A percentile compares a stretch with the other conserved stretches of the same genome.
Conservation (phyloP, 2,888 invertebrate species). For the Eupithecia inturbata region DNA sequence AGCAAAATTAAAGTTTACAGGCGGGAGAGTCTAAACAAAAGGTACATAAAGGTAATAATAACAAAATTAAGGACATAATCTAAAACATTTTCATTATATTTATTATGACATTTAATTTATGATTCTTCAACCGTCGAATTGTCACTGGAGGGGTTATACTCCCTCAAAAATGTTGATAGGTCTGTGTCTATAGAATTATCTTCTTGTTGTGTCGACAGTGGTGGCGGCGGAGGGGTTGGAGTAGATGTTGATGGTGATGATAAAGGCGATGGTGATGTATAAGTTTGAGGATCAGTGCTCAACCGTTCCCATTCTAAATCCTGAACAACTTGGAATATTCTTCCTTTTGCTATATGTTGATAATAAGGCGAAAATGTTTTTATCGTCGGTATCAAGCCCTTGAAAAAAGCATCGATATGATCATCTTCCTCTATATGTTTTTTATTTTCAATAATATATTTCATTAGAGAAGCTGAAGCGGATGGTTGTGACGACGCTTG, state of each 20-base stretch:
- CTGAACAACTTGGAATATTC: constrained; percentile 10
- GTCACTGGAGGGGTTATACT: constrained; percentile 16
- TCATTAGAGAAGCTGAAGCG: constrained; percentile 12
- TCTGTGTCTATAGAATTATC: constrained; percentile 23
- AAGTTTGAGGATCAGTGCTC: constrained; percentile 15
- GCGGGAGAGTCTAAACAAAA: constrained; percentile 4
- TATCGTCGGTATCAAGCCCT: constrained; percentile 12
- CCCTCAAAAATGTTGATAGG: constrained; percentile 19
- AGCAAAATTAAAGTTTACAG: constrained; percentile 4
- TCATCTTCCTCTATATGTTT: constrained; percentile 11
- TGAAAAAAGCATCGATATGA: constrained; percentile 12
- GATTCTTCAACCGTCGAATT: constrained; percentile 2
- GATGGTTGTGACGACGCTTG: constrained; percentile 11
- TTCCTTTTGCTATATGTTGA: constrained; percentile 12
- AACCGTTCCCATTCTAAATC: constrained; percentile 12
- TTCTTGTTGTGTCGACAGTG: constrained; percentile 21
- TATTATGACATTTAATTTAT: constrained; percentile 4
- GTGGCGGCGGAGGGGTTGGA: constrained; percentile 15
- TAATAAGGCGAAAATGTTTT: constrained; percentile 12
- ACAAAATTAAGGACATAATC: constrained; percentile 1
- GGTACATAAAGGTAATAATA: constrained; percentile 4
- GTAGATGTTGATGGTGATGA: constrained; percentile 20
- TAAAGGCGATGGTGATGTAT: constrained; percentile 21
- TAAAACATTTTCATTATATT: constrained; percentile 4
- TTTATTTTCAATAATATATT: constrained; percentile 12